Percentiles rank a stretch among this genome's conserved stretches.
Evolutionary conservation across 2,113 vertebrate species (phyloP).

Genomic region (Salminus brasiliensis): DNA sequence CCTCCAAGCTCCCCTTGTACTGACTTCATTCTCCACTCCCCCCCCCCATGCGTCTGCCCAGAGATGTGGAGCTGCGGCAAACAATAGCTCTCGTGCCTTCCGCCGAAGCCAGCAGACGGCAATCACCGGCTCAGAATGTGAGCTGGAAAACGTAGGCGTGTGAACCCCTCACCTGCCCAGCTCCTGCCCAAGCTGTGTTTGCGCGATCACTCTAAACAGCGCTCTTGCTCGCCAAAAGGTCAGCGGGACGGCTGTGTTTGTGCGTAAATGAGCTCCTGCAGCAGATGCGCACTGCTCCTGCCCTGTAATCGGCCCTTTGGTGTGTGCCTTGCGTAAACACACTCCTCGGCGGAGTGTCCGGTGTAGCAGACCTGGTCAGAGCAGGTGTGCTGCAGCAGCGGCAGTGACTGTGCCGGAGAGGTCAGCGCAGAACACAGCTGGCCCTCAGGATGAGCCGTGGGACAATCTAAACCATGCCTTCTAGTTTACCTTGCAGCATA

Average conservation of each 20-base stretch:
- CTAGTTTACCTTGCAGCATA: background rate
- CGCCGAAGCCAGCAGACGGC: constrained; percentile 27
- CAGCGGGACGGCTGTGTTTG: constrained; percentile 72
- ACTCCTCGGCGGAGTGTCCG: constrained; percentile 33
- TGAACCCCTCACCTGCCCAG: constrained; percentile 26
- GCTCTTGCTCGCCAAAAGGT: constrained; percentile 61
- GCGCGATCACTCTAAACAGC: constrained; percentile 66
- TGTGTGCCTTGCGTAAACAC: constrained; percentile 45
- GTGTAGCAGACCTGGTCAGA: constrained; percentile 22
- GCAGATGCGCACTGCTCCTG: constrained; percentile 68
- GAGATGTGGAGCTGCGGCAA: constrained; percentile 17
- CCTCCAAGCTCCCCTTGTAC: background rate
- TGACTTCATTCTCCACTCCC: background rate
- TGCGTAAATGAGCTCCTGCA: constrained; percentile 71
- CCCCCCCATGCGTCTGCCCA: constrained; percentile 20
- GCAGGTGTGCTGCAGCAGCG: constrained; percentile 47
- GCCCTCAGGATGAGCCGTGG: constrained; percentile 10
- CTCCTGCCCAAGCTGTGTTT: constrained; percentile 44
- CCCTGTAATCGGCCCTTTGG: constrained; percentile 73
- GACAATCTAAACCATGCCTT: constrained; percentile 8
- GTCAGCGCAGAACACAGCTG: constrained; percentile 42
- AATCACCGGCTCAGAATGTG: constrained; percentile 32
- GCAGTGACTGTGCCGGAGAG: background rate
- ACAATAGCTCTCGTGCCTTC: constrained; percentile 16
- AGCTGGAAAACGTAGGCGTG: constrained; percentile 14